phyloP scores from a whole-genome alignment of 2,797 vertebrate genomes.

The Alectoris magna region DNA sequence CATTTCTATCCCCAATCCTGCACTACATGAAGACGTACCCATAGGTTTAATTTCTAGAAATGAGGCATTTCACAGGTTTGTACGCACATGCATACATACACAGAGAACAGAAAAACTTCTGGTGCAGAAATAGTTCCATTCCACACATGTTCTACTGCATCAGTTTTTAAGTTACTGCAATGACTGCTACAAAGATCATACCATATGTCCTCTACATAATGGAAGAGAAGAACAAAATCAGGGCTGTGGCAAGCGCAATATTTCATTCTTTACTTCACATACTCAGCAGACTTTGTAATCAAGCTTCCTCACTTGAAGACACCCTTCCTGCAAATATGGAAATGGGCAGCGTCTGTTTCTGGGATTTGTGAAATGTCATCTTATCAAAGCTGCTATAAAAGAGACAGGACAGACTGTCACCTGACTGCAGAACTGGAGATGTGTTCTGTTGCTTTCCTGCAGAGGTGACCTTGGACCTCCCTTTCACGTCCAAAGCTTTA shows the following conservation, averaged over 20 bases:
- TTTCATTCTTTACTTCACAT: slow-evolving; percentile 15
- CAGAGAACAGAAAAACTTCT: background rate
- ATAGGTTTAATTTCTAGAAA: background rate
- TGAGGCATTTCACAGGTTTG: background rate
- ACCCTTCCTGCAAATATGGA: slow-evolving; percentile 40
- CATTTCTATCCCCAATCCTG: background rate
- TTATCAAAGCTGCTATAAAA: slow-evolving; percentile 6
- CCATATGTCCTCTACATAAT: background rate
- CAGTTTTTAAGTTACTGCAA: background rate
- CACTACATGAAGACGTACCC: background rate
- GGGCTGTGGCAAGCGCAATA: background rate
- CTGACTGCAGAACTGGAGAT: slow-evolving; percentile 1
- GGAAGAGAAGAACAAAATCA: background rate
- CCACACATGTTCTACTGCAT: background rate
- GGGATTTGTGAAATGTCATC: background rate
- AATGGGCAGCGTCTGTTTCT: slow-evolving; percentile 31
- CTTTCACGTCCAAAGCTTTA: slow-evolving; percentile 14
- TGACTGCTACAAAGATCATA: background rate
- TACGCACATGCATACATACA: background rate
- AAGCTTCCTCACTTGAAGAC: slow-evolving; percentile 48
- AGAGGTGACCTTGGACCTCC: slow-evolving; percentile 39
- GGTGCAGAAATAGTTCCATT: background rate
- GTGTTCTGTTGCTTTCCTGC: slow-evolving; percentile 12
- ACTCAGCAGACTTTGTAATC: slow-evolving; percentile 34
- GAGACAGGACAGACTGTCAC: slow-evolving; percentile 19